phyloP scores from a whole-genome alignment of 1,140 invertebrate species.

The Diorhabda carinulata region DNA sequence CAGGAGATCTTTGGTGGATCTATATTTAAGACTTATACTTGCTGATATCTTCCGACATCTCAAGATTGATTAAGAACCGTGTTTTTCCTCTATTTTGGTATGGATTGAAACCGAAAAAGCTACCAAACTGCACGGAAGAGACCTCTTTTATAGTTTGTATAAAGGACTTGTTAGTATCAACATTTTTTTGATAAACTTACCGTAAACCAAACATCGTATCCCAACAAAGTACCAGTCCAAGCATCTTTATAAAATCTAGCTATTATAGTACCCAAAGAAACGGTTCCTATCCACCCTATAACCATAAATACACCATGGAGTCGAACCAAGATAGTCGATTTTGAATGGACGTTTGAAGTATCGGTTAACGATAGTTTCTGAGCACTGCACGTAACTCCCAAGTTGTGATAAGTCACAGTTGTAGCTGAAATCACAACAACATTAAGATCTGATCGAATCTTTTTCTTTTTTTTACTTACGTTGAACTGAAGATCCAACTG shows the following conservation, averaged over 20 bases:
- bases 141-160: too few relatives aligned
- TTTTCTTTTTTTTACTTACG: constrained; percentile 46
- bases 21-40: too few relatives aligned
- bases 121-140: too few relatives aligned
- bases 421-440: constrained; percentile 46
- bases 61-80: too few relatives aligned
- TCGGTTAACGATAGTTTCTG: constrained; percentile 58
- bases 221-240: constrained; percentile 78
- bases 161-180: too few relatives aligned
- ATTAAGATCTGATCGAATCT: background rate
- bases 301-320: constrained; percentile 88
- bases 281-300: constrained; percentile 84
- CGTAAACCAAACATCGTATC: constrained; percentile 91
- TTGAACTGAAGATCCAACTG: constrained; percentile 61
- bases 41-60: too few relatives aligned
- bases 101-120: too few relatives aligned
- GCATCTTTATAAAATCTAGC: constrained; percentile 89
- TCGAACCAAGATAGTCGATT: constrained; percentile 66
- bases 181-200: constrained; percentile 53
- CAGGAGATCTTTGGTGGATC: too few relatives aligned
- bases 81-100: too few relatives aligned
- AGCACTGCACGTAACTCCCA: constrained; percentile 55
- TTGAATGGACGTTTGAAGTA: constrained; percentile 57
- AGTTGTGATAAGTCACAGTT: constrained; percentile 62
- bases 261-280: constrained; percentile 81